These are phyloP conservation scores for Parnassius apollo DNA, from an alignment of 2,888 invertebrate species.

Conservation along the genomic window DNA sequence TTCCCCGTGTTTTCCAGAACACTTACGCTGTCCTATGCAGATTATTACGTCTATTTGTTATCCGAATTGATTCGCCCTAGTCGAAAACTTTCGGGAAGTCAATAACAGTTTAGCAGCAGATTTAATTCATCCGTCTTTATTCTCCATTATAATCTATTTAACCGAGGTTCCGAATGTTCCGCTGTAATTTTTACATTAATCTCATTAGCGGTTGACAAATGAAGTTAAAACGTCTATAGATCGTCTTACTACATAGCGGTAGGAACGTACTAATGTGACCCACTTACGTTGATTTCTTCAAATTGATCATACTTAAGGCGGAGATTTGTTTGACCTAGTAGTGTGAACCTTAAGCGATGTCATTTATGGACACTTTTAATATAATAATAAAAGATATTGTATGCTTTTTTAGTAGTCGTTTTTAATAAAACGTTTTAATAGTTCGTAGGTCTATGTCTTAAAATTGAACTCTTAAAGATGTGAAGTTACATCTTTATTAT, in stretches of 20 bases:
- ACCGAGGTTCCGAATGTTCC: conserved; percentile 8
- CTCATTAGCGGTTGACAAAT: conserved; percentile 21
- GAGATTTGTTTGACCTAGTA: conserved; percentile 57
- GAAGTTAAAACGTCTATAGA: conserved; percentile 15
- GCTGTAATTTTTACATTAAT: conserved; percentile 11
- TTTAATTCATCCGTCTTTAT: too few relatives aligned
- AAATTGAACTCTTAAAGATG: too few relatives aligned
- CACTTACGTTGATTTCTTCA: conserved; percentile 69
- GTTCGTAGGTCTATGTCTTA: too few relatives aligned
- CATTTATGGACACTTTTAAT: not conserved
- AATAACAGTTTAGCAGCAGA: too few relatives aligned
- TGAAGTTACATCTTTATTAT: conserved; percentile 8
- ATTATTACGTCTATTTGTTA: too few relatives aligned
- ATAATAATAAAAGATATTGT: not conserved
- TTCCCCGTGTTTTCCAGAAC: too few relatives aligned
- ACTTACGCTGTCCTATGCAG: too few relatives aligned
- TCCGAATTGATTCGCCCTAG: too few relatives aligned
- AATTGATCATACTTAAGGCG: conserved; percentile 63
- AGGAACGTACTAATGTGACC: conserved; percentile 61
- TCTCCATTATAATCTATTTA: conserved; percentile 4
- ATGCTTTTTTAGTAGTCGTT: not conserved
- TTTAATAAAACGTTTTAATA: not conserved
- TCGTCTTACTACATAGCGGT: conserved; percentile 41
- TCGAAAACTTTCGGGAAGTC: too few relatives aligned
- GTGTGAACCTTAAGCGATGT: conserved; percentile 16